Conservation (phyloP, 2,113 vertebrate genomes). For the Polyodon spathula region DNA sequence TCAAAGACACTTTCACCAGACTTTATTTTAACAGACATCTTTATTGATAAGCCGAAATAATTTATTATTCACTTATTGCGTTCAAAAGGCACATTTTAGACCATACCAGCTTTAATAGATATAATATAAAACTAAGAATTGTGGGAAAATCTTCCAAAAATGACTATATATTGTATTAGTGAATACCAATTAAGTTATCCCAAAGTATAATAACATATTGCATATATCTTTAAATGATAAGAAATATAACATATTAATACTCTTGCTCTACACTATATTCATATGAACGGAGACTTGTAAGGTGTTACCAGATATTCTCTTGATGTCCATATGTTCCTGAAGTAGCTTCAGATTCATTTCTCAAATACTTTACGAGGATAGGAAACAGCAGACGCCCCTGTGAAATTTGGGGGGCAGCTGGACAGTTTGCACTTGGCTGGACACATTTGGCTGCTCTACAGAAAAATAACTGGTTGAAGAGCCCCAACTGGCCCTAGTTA, state of each 20-base stretch:
- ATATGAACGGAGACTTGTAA: too few species aligned
- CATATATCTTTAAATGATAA: too few species aligned
- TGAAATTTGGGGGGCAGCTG: slow-evolving; percentile 32
- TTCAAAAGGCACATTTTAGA: slow-evolving; percentile 9
- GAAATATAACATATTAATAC: too few species aligned
- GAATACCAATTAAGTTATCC: too few species aligned
- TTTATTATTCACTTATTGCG: slow-evolving; percentile 38
- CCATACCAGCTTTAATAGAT: slow-evolving; percentile 31
- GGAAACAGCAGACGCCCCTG: slow-evolving; percentile 24
- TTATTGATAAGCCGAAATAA: slow-evolving; percentile 34
- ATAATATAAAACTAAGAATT: too few species aligned
- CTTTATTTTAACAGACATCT: slow-evolving; percentile 62
- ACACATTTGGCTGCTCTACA: slow-evolving; percentile 63
- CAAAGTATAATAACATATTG: too few species aligned
- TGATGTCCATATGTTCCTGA: too few species aligned
- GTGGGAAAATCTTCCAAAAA: too few species aligned
- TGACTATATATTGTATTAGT: too few species aligned
- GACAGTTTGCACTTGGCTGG: slow-evolving; percentile 42
- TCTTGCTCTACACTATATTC: too few species aligned
- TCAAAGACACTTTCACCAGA: slow-evolving; percentile 71
- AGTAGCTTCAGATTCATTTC: too few species aligned
- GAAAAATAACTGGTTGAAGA: slow-evolving; percentile 56
- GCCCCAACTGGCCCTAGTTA: slow-evolving; percentile 66
- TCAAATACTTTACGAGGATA: slow-evolving; percentile 20
- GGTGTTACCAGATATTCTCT: too few species aligned